A percentile compares a stretch with the other conserved stretches of the same genome.
These are phyloP conservation scores for Speoplatyrhinus poulsoni DNA, from an alignment of 2,113 vertebrate species.

Conservation along the genomic window DNA sequence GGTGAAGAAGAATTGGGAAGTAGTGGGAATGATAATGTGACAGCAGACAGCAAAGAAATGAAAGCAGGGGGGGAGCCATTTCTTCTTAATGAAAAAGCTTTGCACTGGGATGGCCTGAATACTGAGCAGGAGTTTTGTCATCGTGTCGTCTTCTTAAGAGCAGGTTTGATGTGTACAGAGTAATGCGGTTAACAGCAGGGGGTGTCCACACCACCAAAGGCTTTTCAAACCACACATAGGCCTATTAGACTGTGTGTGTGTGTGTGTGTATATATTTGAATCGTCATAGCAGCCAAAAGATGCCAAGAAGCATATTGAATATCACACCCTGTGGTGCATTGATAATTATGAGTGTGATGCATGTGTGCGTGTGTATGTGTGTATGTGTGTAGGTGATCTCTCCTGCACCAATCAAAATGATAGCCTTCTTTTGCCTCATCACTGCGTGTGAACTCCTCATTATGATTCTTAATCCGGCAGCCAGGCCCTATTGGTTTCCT, in stretches of 20 bases:
- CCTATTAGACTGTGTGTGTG: constrained; percentile 45
- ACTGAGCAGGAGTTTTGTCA: constrained; percentile 50
- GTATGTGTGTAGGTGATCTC: constrained; percentile 19
- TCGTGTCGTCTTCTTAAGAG: constrained; percentile 57
- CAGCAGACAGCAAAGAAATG: constrained; percentile 16
- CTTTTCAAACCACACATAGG: constrained; percentile 58
- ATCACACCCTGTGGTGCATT: constrained; percentile 24
- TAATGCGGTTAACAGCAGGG: constrained; percentile 56
- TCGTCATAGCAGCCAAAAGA: constrained; percentile 12
- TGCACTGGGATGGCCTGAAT: constrained; percentile 41
- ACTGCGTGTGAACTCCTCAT: constrained; percentile 35
- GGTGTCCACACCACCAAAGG: constrained; percentile 62
- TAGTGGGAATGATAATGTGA: not conserved
- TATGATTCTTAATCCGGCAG: constrained; percentile 47
- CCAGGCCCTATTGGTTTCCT: constrained; percentile 46
- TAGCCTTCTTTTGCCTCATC: constrained; percentile 32
- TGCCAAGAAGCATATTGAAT: constrained; percentile 7
- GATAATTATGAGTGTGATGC: constrained; percentile 49
- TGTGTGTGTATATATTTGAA: constrained; percentile 23
- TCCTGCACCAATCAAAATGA: constrained; percentile 50
- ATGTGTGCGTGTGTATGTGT: constrained; percentile 35
- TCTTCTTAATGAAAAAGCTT: not conserved
- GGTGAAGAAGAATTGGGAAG: constrained; percentile 14
- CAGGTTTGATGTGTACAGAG: constrained; percentile 66
- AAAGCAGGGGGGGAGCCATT: constrained; percentile 29